Conservation (phyloP, 2,888 invertebrate genomes). For the Brenthis daphne region DNA sequence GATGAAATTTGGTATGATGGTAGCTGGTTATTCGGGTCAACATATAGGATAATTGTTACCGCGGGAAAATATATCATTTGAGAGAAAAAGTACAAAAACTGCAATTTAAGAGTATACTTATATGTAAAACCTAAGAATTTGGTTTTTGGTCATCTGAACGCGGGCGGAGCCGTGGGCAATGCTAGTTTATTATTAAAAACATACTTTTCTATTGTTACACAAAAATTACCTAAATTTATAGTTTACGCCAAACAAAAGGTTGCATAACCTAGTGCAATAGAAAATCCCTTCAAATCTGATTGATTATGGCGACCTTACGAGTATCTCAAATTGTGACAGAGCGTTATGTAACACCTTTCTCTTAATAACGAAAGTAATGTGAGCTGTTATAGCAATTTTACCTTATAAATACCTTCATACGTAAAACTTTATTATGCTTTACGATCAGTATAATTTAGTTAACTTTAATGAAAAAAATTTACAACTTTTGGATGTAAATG, state of each 20-base stretch:
- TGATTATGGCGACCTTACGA: conserved; percentile 18
- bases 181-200: background rate
- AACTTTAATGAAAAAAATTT: too few relatives aligned
- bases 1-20: too few relatives aligned
- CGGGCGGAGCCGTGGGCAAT: too few relatives aligned
- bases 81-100: too few relatives aligned
- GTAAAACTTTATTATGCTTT: background rate
- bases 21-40: too few relatives aligned
- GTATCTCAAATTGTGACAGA: conserved; percentile 25
- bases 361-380: conserved; percentile 27
- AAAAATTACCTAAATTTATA: background rate
- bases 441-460: too few relatives aligned
- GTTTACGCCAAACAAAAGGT: background rate
- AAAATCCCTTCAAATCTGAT: conserved; percentile 21
- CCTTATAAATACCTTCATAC: conserved; percentile 7
- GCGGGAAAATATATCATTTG: too few relatives aligned
- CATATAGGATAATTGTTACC: too few relatives aligned
- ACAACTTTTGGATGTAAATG: too few relatives aligned
- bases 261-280: conserved; percentile 8
- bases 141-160: too few relatives aligned
- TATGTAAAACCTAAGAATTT: too few relatives aligned
- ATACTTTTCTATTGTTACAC: background rate
- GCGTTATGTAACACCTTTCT: conserved; percentile 33
- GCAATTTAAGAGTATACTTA: too few relatives aligned
- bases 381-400: conserved; percentile 20